Evolutionary conservation across 2,888 invertebrate genomes (phyloP), one percentile per base, ranked within the genome.

Genomic region (Melolontha melolontha): DNA sequence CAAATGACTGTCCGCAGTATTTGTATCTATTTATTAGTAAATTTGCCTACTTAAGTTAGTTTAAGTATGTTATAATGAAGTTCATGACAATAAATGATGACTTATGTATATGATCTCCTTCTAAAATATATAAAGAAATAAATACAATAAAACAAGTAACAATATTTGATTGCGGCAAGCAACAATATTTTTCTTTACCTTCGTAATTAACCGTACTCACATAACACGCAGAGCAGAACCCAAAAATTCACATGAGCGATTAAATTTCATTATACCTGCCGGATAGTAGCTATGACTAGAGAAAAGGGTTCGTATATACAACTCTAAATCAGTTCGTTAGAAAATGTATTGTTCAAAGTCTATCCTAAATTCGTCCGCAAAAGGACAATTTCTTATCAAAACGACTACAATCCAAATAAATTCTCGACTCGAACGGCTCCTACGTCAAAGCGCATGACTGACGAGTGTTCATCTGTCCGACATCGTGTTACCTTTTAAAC

Each of bases 381-480:
- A 80, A 80, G 81, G 80, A 79, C 81, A 81, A 80, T 79, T 80
- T 80, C 79, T 79, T 79, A 80, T 80, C 79, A 81, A 80, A 81
- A 79, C 77, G 77, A 70, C 77, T 77, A 71, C 67, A 63, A 71
- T 14, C 74, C 80, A 78, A 62, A 47, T 41, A 54, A 59, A 49
- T 66, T 65, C 52, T 67, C 34, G 16, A 14, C 16, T 16, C 29
- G 6, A 12, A 12, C 34, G 14, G 39, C 11, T 17, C 16, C 47
- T 17, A 49, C 34, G 29, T 44, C 11, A 27, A 29, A 40, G 40
- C 44, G 54, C 69, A 59, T 17, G 22, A 17, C 29, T 22, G 52
- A 40, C 39, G 44, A 70, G 17, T 66, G 63, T 64, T 64, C 47
- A 66, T 22, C 40, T 73, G 76, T 39, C 17, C 71, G 66, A 72